Percentiles rank a stretch among this genome's conserved stretches.
These are phyloP conservation scores for Alfaro cultratus DNA, from an alignment of 2,797 vertebrate genomes.

Conservation along the genomic window DNA sequence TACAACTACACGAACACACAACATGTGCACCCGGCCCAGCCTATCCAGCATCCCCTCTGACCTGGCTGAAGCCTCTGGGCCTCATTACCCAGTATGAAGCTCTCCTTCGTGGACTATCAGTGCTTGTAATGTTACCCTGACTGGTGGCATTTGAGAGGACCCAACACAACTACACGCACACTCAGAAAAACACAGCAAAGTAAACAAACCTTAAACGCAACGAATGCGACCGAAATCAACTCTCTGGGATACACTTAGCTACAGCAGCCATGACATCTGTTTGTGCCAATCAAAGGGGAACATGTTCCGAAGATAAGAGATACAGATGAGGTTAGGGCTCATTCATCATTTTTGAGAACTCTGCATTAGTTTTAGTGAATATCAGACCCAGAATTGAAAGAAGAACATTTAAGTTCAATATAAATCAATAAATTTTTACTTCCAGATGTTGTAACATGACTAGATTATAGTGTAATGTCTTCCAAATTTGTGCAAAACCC, in stretches of 20 bases:
- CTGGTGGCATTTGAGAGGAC: conserved; percentile 50
- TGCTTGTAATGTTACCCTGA: conserved; percentile 63
- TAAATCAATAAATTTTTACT: not conserved
- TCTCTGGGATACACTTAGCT: conserved; percentile 27
- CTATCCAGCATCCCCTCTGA: conserved; percentile 63
- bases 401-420: not conserved
- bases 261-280: conserved; percentile 67
- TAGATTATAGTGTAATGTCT: not conserved
- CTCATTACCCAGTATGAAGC: conserved; percentile 72
- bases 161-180: conserved; percentile 17
- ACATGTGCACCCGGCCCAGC: conserved; percentile 25
- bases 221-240: conserved; percentile 29
- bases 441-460: conserved; percentile 20
- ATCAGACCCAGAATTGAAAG: conserved; percentile 8
- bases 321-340: conserved; percentile 50
- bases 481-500: not conserved
- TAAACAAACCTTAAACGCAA: conserved; percentile 55
- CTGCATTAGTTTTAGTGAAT: no score
- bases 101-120: conserved; percentile 63
- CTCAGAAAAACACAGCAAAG: conserved; percentile 52
- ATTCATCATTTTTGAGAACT: conserved; percentile 59
- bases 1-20: conserved; percentile 34
- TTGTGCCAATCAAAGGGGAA: conserved; percentile 68
- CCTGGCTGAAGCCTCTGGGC: conserved; percentile 55
- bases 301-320: conserved; percentile 56